phyloP scores from a whole-genome alignment of 2,113 vertebrate species.

The Stigmatopora argus region DNA sequence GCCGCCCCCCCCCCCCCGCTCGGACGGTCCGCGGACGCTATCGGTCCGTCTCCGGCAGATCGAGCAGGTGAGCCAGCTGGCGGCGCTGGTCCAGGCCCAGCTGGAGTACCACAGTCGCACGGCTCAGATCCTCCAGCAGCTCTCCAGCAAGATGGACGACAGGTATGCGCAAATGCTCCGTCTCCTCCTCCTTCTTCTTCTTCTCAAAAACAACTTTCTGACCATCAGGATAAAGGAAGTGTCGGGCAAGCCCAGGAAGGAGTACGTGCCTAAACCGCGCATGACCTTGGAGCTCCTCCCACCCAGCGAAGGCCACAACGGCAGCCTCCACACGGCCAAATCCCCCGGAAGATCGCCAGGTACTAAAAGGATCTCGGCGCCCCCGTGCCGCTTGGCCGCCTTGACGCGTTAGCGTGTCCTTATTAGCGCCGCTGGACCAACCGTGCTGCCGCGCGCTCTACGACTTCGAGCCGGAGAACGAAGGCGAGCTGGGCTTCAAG shows the following conservation, averaged over 20 bases:
- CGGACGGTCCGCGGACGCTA: neutral
- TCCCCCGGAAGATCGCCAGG: conserved; percentile 75
- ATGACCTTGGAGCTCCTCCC: conserved; percentile 85
- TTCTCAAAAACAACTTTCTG: neutral
- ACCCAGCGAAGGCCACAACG: conserved; percentile 82
- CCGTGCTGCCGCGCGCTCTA: conserved; percentile 91
- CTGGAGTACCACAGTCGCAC: conserved; percentile 91
- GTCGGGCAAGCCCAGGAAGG: conserved; percentile 83
- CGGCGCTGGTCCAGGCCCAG: conserved; percentile 89
- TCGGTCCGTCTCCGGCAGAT: conserved; percentile 67
- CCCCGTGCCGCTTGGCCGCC: neutral
- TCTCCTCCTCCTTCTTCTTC: neutral
- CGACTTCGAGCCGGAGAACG: conserved; percentile 94
- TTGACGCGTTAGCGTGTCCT: neutral
- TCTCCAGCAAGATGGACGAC: conserved; percentile 85
- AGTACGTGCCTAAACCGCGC: conserved; percentile 85
- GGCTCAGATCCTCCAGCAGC: conserved; percentile 84
- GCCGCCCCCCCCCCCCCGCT: too few relatives aligned
- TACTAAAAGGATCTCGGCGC: conserved; percentile 5
- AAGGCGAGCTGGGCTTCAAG: conserved; percentile 93
- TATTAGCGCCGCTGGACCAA: conserved; percentile 79
- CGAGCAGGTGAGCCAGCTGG: conserved; percentile 94
- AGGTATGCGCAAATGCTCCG: conserved; percentile 63
- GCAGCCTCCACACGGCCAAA: conserved; percentile 85
- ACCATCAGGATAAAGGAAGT: conserved; percentile 84